phyloP scores from a whole-genome alignment of 2,888 invertebrate species.

The Myopa tessellatipennis region DNA sequence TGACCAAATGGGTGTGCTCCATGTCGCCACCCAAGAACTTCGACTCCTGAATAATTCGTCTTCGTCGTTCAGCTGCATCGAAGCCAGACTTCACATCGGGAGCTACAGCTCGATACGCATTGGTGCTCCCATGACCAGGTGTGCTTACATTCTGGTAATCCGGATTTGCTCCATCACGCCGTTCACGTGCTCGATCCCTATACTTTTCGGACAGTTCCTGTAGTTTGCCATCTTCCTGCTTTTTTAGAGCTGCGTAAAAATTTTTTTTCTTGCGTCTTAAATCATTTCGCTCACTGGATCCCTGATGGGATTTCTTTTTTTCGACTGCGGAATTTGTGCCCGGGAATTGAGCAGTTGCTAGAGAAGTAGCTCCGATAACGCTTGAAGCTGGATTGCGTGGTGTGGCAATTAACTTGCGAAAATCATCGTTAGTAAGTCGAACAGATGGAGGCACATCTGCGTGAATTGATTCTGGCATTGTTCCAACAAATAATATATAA shows the following conservation, averaged over 20 bases:
- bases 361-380: constrained; percentile 47
- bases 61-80: constrained; percentile 93
- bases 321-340: constrained; percentile 54
- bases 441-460: constrained; percentile 74
- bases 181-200: constrained; percentile 89
- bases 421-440: constrained; percentile 95
- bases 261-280: constrained; percentile 92
- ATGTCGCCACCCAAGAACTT: constrained; percentile 99
- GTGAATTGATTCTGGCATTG: constrained; percentile 56
- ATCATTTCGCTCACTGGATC: constrained; percentile 77
- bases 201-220: constrained; percentile 95
- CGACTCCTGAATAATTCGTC: constrained; percentile 97
- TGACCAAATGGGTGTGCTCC: constrained; percentile 99
- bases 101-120: constrained; percentile 84
- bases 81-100: constrained; percentile 94
- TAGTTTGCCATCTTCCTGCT: constrained; percentile 94
- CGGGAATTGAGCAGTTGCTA: constrained; percentile 57
- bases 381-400: constrained; percentile 79
- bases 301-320: constrained; percentile 55
- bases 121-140: constrained; percentile 70
- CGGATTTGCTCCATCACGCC: constrained; percentile 85
- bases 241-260: constrained; percentile 92
- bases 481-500: constrained; percentile 48
- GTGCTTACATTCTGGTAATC: constrained; percentile 85
- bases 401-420: constrained; percentile 94